phyloP scores from a whole-genome alignment of 2,797 vertebrate species.

The Tenualosa ilisha region DNA sequence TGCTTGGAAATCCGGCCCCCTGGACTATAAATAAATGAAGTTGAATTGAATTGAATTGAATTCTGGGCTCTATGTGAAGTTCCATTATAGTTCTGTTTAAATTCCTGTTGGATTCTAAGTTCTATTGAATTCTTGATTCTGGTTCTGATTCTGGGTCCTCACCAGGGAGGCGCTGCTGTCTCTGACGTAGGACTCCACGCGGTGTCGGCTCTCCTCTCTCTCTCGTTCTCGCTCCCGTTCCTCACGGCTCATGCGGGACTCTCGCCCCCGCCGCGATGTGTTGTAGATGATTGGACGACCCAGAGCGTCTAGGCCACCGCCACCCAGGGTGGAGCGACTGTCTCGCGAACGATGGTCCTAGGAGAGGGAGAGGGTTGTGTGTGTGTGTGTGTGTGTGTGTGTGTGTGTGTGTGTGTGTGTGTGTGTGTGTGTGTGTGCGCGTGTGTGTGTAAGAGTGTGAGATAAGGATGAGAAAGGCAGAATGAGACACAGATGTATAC shows the following conservation, averaged over 20 bases:
- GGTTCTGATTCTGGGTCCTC: conserved; percentile 6
- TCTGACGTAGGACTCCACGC: conserved; percentile 70
- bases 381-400: background rate
- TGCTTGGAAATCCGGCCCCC: too few species aligned
- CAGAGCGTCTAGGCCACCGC: conserved; percentile 71
- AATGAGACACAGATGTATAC: background rate
- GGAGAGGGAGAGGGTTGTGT: background rate
- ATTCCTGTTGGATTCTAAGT: too few species aligned
- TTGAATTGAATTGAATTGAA: too few species aligned
- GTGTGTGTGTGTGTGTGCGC: too few species aligned
- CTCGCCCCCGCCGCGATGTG: conserved; percentile 63
- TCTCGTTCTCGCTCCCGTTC: conserved; percentile 62
- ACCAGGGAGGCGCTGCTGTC: conserved; percentile 67
- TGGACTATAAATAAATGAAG: too few species aligned
- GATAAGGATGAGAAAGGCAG: background rate
- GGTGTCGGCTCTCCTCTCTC: conserved; percentile 57
- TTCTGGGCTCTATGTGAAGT: too few species aligned
- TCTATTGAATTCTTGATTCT: too few species aligned
- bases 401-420: background rate
- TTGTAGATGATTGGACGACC: conserved; percentile 71
- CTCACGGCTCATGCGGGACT: conserved; percentile 36
- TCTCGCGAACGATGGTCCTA: conserved; percentile 72
- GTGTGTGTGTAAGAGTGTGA: background rate
- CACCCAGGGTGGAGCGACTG: conserved; percentile 83
- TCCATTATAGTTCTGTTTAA: too few species aligned